phyloP scores from a whole-genome alignment of 2,797 vertebrate species.

The Brachymystax lenok region DNA sequence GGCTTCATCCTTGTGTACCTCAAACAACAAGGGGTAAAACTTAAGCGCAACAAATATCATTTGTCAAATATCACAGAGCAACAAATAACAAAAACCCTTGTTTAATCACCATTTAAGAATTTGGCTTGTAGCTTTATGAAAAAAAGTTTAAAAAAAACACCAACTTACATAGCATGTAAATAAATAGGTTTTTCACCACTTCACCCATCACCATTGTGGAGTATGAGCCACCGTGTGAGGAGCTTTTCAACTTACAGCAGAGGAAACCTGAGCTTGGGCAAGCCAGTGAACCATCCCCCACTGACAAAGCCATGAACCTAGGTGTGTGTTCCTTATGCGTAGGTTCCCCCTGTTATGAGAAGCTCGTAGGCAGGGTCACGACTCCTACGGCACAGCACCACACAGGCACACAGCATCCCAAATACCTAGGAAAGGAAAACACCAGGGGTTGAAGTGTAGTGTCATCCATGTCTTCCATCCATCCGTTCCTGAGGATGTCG shows the following conservation, averaged over 20 bases:
- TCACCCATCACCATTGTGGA: constrained; percentile 60
- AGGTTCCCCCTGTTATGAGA: constrained; percentile 88
- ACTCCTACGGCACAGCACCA: constrained; percentile 89
- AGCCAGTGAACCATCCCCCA: constrained; percentile 64
- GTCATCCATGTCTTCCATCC: background rate
- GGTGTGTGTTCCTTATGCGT: constrained; percentile 75
- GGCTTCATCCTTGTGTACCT: background rate
- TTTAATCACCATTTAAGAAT: constrained; percentile 38
- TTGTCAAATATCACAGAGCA: constrained; percentile 12
- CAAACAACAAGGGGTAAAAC: constrained; percentile 18
- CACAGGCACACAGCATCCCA: constrained; percentile 92
- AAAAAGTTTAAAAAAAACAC: constrained; percentile 27
- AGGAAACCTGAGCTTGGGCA: constrained; percentile 42
- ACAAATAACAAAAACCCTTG: constrained; percentile 15
- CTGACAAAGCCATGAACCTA: constrained; percentile 49
- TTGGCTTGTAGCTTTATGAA: constrained; percentile 41
- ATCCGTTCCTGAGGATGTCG: background rate
- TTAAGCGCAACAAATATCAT: background rate
- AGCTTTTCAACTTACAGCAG: constrained; percentile 58
- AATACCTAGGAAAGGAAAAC: constrained; percentile 78
- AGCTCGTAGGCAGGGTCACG: constrained; percentile 92
- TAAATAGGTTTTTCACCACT: constrained; percentile 47
- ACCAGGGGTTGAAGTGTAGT: background rate
- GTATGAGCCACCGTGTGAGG: constrained; percentile 53
- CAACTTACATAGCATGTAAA: constrained; percentile 40